These are phyloP conservation scores for Agonopterix heracliana DNA, from an alignment of 2,888 invertebrate species.

Conservation along the genomic window DNA sequence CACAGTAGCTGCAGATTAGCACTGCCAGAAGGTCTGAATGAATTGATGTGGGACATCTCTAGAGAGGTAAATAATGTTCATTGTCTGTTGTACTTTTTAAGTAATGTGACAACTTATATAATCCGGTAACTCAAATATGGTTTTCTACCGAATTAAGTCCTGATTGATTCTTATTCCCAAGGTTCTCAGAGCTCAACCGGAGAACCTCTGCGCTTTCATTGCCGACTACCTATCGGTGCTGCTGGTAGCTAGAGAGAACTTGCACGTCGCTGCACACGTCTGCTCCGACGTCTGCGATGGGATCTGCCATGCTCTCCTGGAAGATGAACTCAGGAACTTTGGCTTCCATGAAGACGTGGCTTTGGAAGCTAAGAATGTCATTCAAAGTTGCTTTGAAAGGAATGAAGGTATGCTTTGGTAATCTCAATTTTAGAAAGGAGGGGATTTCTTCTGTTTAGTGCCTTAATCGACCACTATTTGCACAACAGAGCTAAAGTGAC, in stretches of 20 bases:
- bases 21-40: constrained; percentile 81
- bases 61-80: constrained; percentile 73
- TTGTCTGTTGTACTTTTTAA: not conserved
- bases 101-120: no score
- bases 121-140: no score
- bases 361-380: constrained; percentile 25
- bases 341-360: constrained; percentile 34
- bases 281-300: constrained; percentile 31
- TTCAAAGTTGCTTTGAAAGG: constrained; percentile 31
- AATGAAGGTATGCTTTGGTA: constrained; percentile 25
- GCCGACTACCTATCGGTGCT: constrained; percentile 81
- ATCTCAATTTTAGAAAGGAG: not conserved
- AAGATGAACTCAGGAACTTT: constrained; percentile 32
- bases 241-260: constrained; percentile 79
- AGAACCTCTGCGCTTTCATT: constrained; percentile 79
- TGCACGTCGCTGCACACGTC: constrained; percentile 39
- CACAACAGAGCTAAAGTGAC: no score
- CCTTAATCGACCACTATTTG: no score
- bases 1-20: constrained; percentile 35
- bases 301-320: constrained; percentile 33
- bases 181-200: constrained; percentile 82
- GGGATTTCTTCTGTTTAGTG: no score
- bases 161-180: constrained; percentile 22
- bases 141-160: no score
- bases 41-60: constrained; percentile 83